Conservation (phyloP, 1,140 invertebrate genomes). For the Tetramorium simillimum region DNA sequence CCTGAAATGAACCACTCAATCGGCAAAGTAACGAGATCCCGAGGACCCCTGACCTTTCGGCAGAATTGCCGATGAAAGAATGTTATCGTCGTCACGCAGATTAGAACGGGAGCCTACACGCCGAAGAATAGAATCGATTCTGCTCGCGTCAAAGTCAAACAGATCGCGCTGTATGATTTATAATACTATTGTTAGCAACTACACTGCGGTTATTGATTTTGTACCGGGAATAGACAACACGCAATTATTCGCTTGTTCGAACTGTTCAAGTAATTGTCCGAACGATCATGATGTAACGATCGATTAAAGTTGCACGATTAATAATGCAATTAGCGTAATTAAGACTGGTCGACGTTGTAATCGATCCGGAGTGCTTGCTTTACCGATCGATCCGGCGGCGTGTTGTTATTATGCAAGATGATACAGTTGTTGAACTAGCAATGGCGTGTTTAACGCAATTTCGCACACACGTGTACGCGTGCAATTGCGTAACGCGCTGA, state of each 20-base stretch:
- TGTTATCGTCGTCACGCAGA: conserved; percentile 36
- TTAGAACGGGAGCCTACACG: neutral
- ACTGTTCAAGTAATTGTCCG: neutral
- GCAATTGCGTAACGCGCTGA: conserved; percentile 56
- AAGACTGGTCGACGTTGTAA: neutral
- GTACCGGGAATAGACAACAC: neutral
- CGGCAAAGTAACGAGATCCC: conserved; percentile 39
- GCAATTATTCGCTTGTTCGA: neutral
- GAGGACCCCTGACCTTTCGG: conserved; percentile 47
- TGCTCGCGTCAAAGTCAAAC: neutral
- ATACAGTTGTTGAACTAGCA: conserved; percentile 49
- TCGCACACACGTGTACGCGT: neutral
- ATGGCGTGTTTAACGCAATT: conserved; percentile 10
- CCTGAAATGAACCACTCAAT: conserved; percentile 52
- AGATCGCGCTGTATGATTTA: neutral
- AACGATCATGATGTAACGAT: neutral
- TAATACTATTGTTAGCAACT: neutral
- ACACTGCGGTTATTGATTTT: neutral
- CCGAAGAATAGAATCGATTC: neutral
- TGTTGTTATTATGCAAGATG: conserved; percentile 51
- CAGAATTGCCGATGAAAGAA: neutral
- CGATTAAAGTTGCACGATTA: neutral
- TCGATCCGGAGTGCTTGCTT: neutral
- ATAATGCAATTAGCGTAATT: neutral
- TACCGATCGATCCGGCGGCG: neutral